These are phyloP conservation scores for Mesochorus sp. DNA, from an alignment of 2,888 invertebrate species.

Conservation along the genomic window DNA sequence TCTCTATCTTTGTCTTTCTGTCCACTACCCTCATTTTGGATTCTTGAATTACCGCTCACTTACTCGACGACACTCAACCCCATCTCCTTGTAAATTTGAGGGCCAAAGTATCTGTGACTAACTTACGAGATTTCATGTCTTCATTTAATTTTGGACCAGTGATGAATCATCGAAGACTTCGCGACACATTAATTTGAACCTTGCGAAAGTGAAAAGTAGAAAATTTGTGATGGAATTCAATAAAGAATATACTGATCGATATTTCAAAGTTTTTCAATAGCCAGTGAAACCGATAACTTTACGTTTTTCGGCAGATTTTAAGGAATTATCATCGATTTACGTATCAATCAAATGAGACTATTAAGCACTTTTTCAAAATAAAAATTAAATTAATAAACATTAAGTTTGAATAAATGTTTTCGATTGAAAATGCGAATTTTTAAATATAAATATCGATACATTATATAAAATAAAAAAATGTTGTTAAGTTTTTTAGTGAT, in stretches of 20 bases:
- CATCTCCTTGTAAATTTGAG: not conserved
- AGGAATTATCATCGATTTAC: too few species aligned
- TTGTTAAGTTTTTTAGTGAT: too few species aligned
- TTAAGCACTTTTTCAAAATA: too few species aligned
- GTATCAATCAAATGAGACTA: too few species aligned
- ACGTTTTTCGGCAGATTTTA: not conserved
- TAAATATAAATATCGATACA: too few species aligned
- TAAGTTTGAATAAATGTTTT: too few species aligned
- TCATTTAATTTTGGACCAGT: slow-evolving; percentile 40
- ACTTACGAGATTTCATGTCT: slow-evolving; percentile 39
- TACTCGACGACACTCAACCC: slow-evolving; percentile 16
- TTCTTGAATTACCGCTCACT: slow-evolving; percentile 54
- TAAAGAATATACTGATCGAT: not conserved
- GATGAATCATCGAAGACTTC: slow-evolving; percentile 39
- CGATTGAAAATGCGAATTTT: too few species aligned
- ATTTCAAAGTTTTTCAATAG: not conserved
- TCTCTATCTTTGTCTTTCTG: not conserved
- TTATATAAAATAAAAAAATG: too few species aligned
- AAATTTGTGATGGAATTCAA: not conserved
- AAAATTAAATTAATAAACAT: too few species aligned
- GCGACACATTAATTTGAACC: slow-evolving; percentile 29
- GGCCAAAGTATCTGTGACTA: slow-evolving; percentile 14
- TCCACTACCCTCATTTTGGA: slow-evolving; percentile 18
- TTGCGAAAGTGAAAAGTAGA: not conserved
- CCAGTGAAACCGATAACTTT: not conserved